Conservation (phyloP, 1,140 invertebrate genomes). For the Laupala kohalensis region DNA sequence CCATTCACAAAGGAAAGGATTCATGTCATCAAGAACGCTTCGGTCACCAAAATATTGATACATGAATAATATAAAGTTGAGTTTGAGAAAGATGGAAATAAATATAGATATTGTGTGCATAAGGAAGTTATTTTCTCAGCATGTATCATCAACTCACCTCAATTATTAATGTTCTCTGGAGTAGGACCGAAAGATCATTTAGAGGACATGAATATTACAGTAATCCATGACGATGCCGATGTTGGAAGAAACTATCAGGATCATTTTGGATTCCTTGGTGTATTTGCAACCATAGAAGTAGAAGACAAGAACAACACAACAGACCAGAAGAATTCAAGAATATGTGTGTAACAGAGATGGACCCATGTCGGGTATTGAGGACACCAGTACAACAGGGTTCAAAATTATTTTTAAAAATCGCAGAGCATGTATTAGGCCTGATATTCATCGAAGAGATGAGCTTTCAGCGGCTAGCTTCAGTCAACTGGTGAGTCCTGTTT, state of each 20-base stretch:
- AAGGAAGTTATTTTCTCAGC: conserved; percentile 69
- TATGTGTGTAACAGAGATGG: no score
- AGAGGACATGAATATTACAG: conserved; percentile 54
- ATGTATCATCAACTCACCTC: conserved; percentile 66
- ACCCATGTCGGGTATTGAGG: neutral
- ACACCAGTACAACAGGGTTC: neutral
- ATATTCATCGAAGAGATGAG: neutral
- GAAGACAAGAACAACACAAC: no score
- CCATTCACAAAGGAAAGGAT: conserved; percentile 51
- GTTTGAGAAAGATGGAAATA: conserved; percentile 26
- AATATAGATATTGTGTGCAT: conserved; percentile 46
- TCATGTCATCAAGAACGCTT: conserved; percentile 69
- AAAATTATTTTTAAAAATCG: neutral
- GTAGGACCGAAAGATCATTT: conserved; percentile 72
- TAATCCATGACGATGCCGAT: conserved; percentile 56
- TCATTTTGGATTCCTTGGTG: conserved; percentile 16
- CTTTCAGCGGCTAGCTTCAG: neutral
- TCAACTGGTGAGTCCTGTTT: neutral
- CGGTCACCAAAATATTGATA: conserved; percentile 52
- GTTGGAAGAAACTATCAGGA: conserved; percentile 45
- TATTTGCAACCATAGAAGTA: neutral
- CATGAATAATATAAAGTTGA: conserved; percentile 32
- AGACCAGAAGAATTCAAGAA: neutral
- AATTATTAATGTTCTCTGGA: conserved; percentile 79
- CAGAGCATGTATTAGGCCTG: neutral